Percentiles rank a stretch among this genome's conserved stretches.
These are phyloP conservation scores for Aptenodytes patagonicus DNA, from an alignment of 2,113 vertebrate genomes.

Conservation along the genomic window DNA sequence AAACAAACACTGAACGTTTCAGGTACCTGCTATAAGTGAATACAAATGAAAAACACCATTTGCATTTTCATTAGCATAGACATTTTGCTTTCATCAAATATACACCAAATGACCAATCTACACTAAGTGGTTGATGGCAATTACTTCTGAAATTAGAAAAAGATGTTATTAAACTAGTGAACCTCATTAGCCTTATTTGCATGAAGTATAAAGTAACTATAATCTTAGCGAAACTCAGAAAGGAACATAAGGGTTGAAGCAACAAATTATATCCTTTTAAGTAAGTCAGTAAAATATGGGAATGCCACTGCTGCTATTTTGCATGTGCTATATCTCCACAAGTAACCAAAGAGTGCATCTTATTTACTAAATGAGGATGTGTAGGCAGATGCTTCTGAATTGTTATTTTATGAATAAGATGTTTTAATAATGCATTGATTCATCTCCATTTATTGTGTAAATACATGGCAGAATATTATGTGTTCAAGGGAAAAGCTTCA, in stretches of 20 bases:
- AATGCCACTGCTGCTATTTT: background rate
- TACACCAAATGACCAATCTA: background rate
- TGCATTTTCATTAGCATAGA: background rate
- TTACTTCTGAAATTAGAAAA: constrained; percentile 22
- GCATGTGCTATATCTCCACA: background rate
- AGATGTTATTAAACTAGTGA: background rate
- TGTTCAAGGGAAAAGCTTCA: background rate
- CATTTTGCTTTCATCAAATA: background rate
- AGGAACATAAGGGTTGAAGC: background rate
- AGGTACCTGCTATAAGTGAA: background rate
- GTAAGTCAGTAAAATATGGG: background rate
- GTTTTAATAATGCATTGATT: background rate
- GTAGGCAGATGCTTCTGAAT: background rate
- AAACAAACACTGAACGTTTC: background rate
- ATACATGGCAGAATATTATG: background rate
- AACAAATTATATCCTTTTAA: background rate
- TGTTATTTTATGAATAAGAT: background rate
- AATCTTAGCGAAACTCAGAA: background rate
- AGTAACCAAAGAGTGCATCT: background rate
- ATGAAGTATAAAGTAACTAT: background rate
- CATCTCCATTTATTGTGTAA: background rate
- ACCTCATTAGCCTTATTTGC: background rate
- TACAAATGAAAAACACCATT: background rate
- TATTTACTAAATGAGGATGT: background rate
- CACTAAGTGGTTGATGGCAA: background rate